Evolutionary conservation across 2,888 invertebrate genomes (phyloP), one percentile per base, ranked within the genome.

Genomic region (Stictocephala bisonia): DNA sequence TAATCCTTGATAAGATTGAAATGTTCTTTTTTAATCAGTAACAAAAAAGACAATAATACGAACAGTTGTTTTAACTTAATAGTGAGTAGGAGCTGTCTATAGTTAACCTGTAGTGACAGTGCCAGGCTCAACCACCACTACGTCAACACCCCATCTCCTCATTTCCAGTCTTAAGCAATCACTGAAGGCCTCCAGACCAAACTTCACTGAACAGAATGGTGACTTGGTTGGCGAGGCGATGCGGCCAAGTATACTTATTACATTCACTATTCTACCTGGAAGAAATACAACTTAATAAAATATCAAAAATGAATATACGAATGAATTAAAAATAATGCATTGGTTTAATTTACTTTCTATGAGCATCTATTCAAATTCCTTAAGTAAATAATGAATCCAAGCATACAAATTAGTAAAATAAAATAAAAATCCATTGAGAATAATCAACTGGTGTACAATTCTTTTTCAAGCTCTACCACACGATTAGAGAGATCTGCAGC

Each of bases 71-170:
- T n/a, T n/a, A n/a, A n/a, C n/a, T n/a, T n/a, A 48, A 48, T 22
- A 48, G 22, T 48, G n/a, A n/a, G 22, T 48, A 20, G 3, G 3
- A n/a, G 18, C 22, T 18, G 9, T n/a, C 4, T 1, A 48, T 9
- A n/a, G 11, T 29, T 3, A 26, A 81, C 94, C 94, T 0, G 93
- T 91, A 7, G 93, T 90, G 80, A 91, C 93, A 84, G 94, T 94
- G 48, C 95, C 94, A 44, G 94, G 93, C 77, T 94, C 93, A 40
- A 95, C 91, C 24, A 94, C 89, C 60, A 93, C 90, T 15, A 95
- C 93, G 82, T 94, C 92, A 11, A 95, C 94, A 58, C 93, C 92
- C 82, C 93, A 89, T 68, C 91, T 87, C 79, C 90, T 89, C 84
- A 94, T 89, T 84, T 95, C 94, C 79, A 93, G 88, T 50, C 95